Percentiles rank a stretch among this genome's conserved stretches.
Evolutionary conservation across 1,140 invertebrate species (phyloP).

Genomic region (Melanaphis sacchari): DNA sequence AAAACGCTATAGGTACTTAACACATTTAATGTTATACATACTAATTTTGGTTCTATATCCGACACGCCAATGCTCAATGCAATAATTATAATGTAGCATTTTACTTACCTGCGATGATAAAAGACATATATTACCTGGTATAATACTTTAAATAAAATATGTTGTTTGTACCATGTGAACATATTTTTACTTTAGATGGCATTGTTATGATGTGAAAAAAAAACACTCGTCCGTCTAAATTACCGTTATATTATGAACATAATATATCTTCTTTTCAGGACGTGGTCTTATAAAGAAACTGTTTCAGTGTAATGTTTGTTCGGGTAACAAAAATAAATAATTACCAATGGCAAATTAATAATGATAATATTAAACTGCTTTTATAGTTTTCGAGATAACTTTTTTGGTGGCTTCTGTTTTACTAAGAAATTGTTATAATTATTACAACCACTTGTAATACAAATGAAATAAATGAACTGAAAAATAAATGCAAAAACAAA

Average conservation of each 20-base stretch:
- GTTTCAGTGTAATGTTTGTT: slow-evolving; percentile 11
- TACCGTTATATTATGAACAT: slow-evolving; percentile 12
- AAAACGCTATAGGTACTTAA: background rate
- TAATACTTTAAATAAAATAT: background rate
- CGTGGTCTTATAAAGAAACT: slow-evolving; percentile 15
- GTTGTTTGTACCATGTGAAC: background rate
- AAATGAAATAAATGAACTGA: background rate
- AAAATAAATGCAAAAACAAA: background rate
- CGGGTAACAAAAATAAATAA: background rate
- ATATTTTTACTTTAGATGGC: background rate
- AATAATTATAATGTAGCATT: background rate
- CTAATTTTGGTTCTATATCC: background rate
- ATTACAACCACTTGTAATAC: background rate
- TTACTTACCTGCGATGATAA: background rate
- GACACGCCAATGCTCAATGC: background rate
- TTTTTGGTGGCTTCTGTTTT: background rate
- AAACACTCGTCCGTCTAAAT: slow-evolving; percentile 19
- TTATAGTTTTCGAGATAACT: background rate
- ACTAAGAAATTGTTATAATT: background rate
- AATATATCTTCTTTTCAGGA: background rate
- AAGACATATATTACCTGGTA: background rate
- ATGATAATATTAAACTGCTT: background rate
- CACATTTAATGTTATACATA: background rate
- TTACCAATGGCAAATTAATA: background rate
- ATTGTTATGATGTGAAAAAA: slow-evolving; percentile 35